These are phyloP conservation scores for Chromoteleia sp. DNA, from an alignment of 2,888 invertebrate genomes.

Conservation along the genomic window DNA sequence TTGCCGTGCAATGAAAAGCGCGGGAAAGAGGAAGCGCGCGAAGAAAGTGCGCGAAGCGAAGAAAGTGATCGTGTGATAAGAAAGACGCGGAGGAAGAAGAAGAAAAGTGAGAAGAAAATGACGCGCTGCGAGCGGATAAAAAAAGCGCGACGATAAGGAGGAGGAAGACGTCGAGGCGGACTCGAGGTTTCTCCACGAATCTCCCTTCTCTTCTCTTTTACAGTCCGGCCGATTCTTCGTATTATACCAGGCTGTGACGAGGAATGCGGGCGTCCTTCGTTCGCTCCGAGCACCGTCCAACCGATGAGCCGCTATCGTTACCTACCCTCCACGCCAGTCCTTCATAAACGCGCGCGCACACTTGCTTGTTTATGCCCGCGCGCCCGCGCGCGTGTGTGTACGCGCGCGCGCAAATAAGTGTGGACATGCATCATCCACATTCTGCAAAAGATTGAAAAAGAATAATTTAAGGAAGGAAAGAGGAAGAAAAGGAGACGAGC, in stretches of 20 bases:
- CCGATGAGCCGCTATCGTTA: slow-evolving; percentile 78
- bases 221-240: slow-evolving; percentile 82
- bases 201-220: slow-evolving; percentile 68
- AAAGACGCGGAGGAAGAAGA: slow-evolving; percentile 45
- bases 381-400: neutral
- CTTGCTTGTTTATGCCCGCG: slow-evolving; percentile 1
- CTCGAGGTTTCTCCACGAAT: slow-evolving; percentile 68
- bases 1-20: slow-evolving; percentile 18
- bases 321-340: slow-evolving; percentile 73
- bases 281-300: slow-evolving; percentile 80
- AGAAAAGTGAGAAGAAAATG: slow-evolving; percentile 68
- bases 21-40: slow-evolving; percentile 35
- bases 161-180: slow-evolving; percentile 69
- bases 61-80: slow-evolving; percentile 47
- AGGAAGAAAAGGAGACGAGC: slow-evolving; percentile 22
- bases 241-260: slow-evolving; percentile 84
- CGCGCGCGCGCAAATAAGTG: slow-evolving; percentile 35
- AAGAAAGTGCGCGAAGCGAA: slow-evolving; percentile 26
- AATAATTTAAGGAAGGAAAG: slow-evolving; percentile 55
- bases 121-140: slow-evolving; percentile 47
- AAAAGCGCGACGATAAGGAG: slow-evolving; percentile 66
- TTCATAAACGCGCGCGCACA: slow-evolving; percentile 74
- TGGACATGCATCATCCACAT: slow-evolving; percentile 47
- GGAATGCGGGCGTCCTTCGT: slow-evolving; percentile 85
- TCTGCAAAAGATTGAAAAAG: slow-evolving; percentile 52